phyloP scores from a whole-genome alignment of 1,140 invertebrate species.

The Eurosta solidaginis region DNA sequence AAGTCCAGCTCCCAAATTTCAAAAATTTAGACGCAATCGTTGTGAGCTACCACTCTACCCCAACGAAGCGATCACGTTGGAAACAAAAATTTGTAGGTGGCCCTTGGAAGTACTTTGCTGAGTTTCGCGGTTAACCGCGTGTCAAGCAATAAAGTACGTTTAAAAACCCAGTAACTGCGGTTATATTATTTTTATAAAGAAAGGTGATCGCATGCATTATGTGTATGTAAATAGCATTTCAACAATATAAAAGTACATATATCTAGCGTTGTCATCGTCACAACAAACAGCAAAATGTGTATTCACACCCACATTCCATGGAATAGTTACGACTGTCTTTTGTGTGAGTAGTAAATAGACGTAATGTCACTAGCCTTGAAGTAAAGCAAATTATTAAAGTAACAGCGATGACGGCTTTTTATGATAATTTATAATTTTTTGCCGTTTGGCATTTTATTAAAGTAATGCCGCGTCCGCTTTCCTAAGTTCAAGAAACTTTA shows the following conservation, averaged over 20 bases:
- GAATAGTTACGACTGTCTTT: not conserved
- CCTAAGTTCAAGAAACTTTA: slow-evolving; percentile 13
- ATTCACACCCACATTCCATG: not conserved
- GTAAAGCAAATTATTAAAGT: not conserved
- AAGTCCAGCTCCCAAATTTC: too few relatives aligned
- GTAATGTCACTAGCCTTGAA: not conserved
- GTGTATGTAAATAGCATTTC: not conserved
- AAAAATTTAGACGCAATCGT: too few relatives aligned
- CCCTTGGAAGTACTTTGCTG: too few relatives aligned
- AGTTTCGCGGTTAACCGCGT: slow-evolving; percentile 5
- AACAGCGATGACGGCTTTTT: not conserved
- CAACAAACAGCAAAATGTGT: not conserved
- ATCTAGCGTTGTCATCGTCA: not conserved
- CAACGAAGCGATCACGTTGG: too few relatives aligned
- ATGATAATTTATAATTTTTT: not conserved
- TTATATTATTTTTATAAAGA: not conserved
- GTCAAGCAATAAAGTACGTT: not conserved
- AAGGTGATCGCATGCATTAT: too few relatives aligned
- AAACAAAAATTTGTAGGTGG: too few relatives aligned
- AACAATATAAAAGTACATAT: not conserved
- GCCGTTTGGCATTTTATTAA: not conserved
- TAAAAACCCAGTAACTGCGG: not conserved
- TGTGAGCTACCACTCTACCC: too few relatives aligned
- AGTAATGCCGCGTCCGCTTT: not conserved
- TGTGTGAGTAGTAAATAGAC: not conserved